phyloP scores from a whole-genome alignment of 2,797 vertebrate species.

The Thaleichthys pacificus region DNA sequence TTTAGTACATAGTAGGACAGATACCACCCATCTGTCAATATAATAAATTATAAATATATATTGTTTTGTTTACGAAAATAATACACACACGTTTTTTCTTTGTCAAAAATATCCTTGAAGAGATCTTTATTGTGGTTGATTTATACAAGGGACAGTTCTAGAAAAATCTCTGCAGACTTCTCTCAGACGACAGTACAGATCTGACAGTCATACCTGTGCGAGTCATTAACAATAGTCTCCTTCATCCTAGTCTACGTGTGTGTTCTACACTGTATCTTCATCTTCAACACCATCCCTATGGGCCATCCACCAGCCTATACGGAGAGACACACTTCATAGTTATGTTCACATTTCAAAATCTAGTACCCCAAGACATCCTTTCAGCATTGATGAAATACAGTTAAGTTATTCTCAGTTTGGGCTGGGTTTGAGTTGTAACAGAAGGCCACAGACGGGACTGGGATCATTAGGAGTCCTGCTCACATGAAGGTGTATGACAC shows the following conservation, averaged over 20 bases:
- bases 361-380: background rate
- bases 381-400: background rate
- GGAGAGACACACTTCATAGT: background rate
- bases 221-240: conserved; percentile 9
- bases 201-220: conserved; percentile 1
- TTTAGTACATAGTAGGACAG: background rate
- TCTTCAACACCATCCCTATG: background rate
- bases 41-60: background rate
- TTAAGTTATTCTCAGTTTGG: background rate
- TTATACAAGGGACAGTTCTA: conserved; percentile 11
- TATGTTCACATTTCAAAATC: conserved; percentile 8
- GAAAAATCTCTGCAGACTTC: background rate
- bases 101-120: conserved; percentile 13
- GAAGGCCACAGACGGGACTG: background rate
- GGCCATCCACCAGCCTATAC: background rate
- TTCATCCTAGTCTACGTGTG: conserved; percentile 1
- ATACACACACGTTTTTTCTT: background rate
- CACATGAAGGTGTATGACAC: background rate
- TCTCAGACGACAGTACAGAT: conserved; percentile 7
- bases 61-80: background rate
- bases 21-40: background rate
- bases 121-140: conserved; percentile 27
- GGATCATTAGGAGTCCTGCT: background rate
- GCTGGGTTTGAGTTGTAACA: conserved; percentile 7
- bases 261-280: background rate